Evolutionary conservation across 2,113 vertebrate species (phyloP), one percentile per base, ranked within the genome.

Genomic region (Genyomyrus donnyi): DNA sequence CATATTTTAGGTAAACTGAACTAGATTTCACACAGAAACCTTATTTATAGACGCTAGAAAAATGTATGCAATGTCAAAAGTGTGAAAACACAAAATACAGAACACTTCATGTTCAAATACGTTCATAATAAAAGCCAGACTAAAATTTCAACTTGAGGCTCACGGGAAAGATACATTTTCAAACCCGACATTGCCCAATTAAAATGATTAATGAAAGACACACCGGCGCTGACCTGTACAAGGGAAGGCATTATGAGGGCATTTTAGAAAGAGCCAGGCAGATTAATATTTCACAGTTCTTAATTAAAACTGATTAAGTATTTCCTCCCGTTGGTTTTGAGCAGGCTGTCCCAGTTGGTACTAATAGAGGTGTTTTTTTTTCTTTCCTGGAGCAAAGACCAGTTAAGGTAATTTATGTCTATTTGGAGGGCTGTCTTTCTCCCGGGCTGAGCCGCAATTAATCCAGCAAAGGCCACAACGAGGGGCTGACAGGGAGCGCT

Each of bases 401-500:
- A 62, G 89, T 11, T 35, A 56, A 90, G 56, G 91, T 74, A 91
- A 93, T 93, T 1, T 80, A 89, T 49, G 90, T 89, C 90, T 87
- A 92, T 93, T 89, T 92, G 90, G 11, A 7, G 89, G 0, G 0
- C 74, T 91, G 3, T 0, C 90, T 91, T 49, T 90, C 2, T 91
- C 86, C 89, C 87, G 46, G 10, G 53, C 89, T 7, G 91, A 91
- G 24, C 50, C 89, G 92, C 90, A n/a, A 0, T 24, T 93, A 93
- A 58, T 88, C 91, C 0, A 74, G 62, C 85, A 1, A 88, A 91
- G 91, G 92, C 93, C 91, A 90, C 88, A 94, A 92, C 92, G 90
- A 93, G 89, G 62, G 92, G 66, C 90, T 91, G 24, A 89, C 91
- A 93, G 13, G 27, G 91, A 62, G 92, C 94, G 89, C 92, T 93